Conservation (phyloP, 2,797 vertebrate species). For the Clangula hyemalis region DNA sequence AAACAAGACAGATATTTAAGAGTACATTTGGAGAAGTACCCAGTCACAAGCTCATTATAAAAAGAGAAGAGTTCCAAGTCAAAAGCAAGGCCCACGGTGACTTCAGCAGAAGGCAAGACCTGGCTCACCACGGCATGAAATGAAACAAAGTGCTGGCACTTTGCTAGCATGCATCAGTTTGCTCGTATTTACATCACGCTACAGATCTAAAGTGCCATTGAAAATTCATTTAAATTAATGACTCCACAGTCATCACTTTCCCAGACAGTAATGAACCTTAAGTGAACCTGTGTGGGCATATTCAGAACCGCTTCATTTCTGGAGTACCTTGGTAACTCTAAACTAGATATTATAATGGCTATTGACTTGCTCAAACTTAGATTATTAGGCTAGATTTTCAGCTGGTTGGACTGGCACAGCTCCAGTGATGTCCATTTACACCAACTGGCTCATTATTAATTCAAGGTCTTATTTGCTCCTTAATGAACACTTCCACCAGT, state of each 20-base stretch:
- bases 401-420: conserved; percentile 44
- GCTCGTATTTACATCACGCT: neutral
- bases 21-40: neutral
- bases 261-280: conserved; percentile 38
- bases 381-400: conserved; percentile 64
- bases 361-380: conserved; percentile 50
- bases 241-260: conserved; percentile 20
- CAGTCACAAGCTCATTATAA: neutral
- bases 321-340: conserved; percentile 24
- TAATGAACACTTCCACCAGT: conserved; percentile 53
- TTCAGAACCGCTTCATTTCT: neutral
- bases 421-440: conserved; percentile 52
- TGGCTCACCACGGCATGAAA: neutral
- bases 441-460: conserved; percentile 67
- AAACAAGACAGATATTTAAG: neutral
- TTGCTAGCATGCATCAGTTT: neutral
- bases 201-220: neutral
- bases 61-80: neutral
- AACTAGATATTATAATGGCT: conserved; percentile 51
- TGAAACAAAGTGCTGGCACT: neutral
- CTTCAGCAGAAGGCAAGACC: neutral
- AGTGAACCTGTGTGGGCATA: conserved; percentile 5
- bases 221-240: conserved; percentile 47
- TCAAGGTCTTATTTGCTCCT: conserved; percentile 64
- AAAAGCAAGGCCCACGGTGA: neutral